These are phyloP conservation scores for Acleris emargana DNA, from an alignment of 2,888 invertebrate genomes.

Conservation along the genomic window DNA sequence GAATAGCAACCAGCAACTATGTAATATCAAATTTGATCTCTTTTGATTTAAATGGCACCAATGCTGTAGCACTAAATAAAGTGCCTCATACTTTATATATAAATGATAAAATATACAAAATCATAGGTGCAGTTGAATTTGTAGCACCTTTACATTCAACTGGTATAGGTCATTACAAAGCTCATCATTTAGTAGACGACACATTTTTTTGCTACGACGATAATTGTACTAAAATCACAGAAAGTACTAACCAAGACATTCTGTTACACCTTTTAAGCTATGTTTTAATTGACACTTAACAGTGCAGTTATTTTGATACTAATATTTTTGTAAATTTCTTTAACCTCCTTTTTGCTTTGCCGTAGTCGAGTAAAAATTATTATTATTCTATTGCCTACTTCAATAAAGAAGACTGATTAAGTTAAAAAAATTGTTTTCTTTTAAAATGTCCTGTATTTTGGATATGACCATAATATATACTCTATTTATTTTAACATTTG, in stretches of 20 bases:
- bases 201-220: background rate
- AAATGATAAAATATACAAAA: constrained; percentile 5
- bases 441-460: no score
- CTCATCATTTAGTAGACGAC: constrained; percentile 7
- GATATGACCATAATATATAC: no score
- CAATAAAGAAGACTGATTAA: no score
- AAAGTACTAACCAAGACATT: constrained; percentile 5
- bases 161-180: constrained; percentile 5
- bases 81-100: constrained; percentile 4
- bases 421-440: no score
- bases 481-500: no score
- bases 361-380: no score
- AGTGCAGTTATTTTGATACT: no score
- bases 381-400: no score
- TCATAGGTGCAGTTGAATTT: constrained; percentile 1
- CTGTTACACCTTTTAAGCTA: constrained; percentile 5
- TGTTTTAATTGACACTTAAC: constrained; percentile 1
- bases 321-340: no score
- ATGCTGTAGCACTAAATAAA: constrained; percentile 16
- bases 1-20: constrained; percentile 18
- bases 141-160: constrained; percentile 4
- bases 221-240: constrained; percentile 4
- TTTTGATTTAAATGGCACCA: constrained; percentile 23
- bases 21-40: constrained; percentile 11
- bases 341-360: no score